Evolutionary conservation across 2,888 invertebrate genomes (phyloP), one percentile per base, ranked within the genome.

Genomic region (Hydrotaea cyrtoneurina): DNA sequence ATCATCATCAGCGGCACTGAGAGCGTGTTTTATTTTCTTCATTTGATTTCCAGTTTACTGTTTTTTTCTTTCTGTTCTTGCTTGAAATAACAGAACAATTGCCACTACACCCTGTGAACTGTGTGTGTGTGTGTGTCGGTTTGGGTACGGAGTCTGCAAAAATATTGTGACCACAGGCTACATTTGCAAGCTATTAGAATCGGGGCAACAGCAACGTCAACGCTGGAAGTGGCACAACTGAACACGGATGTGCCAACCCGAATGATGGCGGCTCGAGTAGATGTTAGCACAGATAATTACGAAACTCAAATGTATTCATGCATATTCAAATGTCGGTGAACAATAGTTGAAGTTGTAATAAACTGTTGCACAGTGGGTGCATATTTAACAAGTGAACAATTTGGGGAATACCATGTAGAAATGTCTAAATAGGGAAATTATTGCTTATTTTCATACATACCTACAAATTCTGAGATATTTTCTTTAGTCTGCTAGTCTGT

Each of bases 211-310:
- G 2, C 50, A n/a, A 50, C 50, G n/a, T 15, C n/a, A n/a, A n/a
- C 4, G 50, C 11, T 39, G 50, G 50, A 55, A 55, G n/a, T 55
- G 7, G n/a, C 55, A 21, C 8, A 21, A 21, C 19, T 55, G 55
- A 55, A 55, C 15, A 17, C 46, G 69, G 46, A 69, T 19, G 50
- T 69, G 43, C 69, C 69, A 50, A 23, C 36, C 11, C 31, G 7
- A 31, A 31, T 31, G 55, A 21, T 55, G 10, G 2, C 3, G 31
- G 31, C 55, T 7, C n/a, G 15, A 15, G 57, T 76, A 57, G 53
- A 62, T 79, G 36, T 39, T 76, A 64, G 72, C 43, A 72, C 26
- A 71, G 79, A 83, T 77, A 83, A 80, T 83, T 77, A 83, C 62
- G 21, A 73, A 66, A 73, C 72, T 76, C 59, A 80, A 80, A 50